A percentile compares a stretch with the other conserved stretches of the same genome.
phyloP scores from a whole-genome alignment of 2,888 invertebrate species.

The Sesamia inferens region DNA sequence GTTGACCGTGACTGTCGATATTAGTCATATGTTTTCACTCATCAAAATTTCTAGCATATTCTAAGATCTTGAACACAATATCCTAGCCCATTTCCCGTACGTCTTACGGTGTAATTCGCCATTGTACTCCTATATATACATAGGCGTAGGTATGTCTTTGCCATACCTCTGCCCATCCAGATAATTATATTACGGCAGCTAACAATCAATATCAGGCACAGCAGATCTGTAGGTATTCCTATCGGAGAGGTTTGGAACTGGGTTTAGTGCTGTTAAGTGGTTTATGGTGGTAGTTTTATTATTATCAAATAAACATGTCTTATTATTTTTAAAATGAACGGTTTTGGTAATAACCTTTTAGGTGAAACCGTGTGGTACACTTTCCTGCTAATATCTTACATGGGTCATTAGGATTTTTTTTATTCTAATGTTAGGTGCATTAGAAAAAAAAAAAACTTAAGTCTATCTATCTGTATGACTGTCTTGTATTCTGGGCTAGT shows the following conservation, averaged over 20 bases:
- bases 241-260: not conserved
- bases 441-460: too few relatives aligned
- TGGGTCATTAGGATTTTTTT: too few relatives aligned
- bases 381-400: too few relatives aligned
- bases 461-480: too few relatives aligned
- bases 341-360: too few relatives aligned
- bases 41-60: not conserved
- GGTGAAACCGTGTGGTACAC: too few relatives aligned
- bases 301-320: too few relatives aligned
- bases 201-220: slow-evolving; percentile 51
- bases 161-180: slow-evolving; percentile 35
- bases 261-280: not conserved
- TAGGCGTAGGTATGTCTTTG: not conserved
- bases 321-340: too few relatives aligned
- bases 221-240: slow-evolving; percentile 21
- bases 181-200: slow-evolving; percentile 54
- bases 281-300: not conserved
- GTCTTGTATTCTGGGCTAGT: too few relatives aligned
- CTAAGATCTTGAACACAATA: not conserved
- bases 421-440: too few relatives aligned
- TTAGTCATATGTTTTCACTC: too few relatives aligned
- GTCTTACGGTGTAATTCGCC: slow-evolving; percentile 36
- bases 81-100: not conserved
- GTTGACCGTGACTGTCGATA: too few relatives aligned
- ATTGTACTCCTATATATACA: not conserved